Evolutionary conservation across 2,797 vertebrate genomes (phyloP).

Genomic region (Takifugu ocellatus): DNA sequence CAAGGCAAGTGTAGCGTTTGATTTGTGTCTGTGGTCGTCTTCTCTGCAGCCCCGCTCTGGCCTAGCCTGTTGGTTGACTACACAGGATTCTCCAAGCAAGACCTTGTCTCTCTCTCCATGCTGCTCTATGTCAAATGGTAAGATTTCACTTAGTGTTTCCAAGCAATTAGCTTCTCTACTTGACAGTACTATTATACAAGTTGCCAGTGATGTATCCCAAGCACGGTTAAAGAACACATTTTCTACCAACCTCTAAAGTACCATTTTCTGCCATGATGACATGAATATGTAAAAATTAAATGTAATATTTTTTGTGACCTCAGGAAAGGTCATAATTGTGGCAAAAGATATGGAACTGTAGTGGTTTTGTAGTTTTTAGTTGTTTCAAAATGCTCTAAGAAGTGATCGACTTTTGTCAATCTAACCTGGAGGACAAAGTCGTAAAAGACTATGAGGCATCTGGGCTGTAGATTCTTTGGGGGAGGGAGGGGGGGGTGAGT

Average conservation of each 20-base stretch:
- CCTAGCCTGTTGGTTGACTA: constrained; percentile 81
- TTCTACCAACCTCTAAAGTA: not conserved
- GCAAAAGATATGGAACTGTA: too few species aligned
- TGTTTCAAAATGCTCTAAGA: too few species aligned
- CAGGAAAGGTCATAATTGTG: too few species aligned
- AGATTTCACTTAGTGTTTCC: constrained; percentile 29
- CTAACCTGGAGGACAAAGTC: too few species aligned
- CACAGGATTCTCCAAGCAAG: constrained; percentile 86
- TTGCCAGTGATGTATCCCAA: not conserved
- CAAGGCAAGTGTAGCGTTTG: constrained; percentile 14
- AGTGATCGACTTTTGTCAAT: too few species aligned
- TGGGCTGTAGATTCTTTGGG: not conserved
- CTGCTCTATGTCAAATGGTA: constrained; percentile 93
- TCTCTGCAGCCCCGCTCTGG: constrained; percentile 85
- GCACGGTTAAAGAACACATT: not conserved
- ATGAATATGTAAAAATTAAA: not conserved
- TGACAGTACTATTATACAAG: not conserved
- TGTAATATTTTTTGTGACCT: too few species aligned
- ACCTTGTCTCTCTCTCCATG: constrained; percentile 82
- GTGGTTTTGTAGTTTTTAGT: too few species aligned
- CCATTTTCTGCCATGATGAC: not conserved
- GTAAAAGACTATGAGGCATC: not conserved
- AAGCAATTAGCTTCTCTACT: constrained; percentile 11
- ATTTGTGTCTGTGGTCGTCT: constrained; percentile 13
- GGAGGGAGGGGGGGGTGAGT: not conserved